These are phyloP conservation scores for Chelmon rostratus DNA, from an alignment of 2,797 vertebrate species.

Conservation along the genomic window DNA sequence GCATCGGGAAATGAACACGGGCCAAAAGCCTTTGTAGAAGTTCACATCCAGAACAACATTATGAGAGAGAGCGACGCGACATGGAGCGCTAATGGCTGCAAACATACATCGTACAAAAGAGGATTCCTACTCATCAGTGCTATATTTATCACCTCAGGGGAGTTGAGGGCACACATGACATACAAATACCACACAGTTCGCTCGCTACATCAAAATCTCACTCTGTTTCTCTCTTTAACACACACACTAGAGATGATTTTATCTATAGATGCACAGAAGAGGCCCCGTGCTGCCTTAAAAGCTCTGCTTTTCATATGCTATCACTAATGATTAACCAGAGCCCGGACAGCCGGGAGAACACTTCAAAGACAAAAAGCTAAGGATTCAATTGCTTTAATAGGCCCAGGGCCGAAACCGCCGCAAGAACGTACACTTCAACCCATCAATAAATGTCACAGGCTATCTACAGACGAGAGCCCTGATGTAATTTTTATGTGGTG, in stretches of 20 bases:
- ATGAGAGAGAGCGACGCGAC: constrained; percentile 28
- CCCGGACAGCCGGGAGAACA: constrained; percentile 27
- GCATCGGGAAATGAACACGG: constrained; percentile 33
- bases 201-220: constrained; percentile 15
- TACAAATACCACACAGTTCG: constrained; percentile 3
- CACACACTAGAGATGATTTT: constrained; percentile 26
- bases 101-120: constrained; percentile 36
- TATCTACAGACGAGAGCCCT: constrained; percentile 66
- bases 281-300: constrained; percentile 41
- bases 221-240: constrained; percentile 11
- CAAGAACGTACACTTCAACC: constrained; percentile 45
- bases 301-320: constrained; percentile 32
- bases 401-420: constrained; percentile 21
- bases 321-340: constrained; percentile 64
- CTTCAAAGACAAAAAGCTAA: constrained; percentile 68
- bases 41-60: constrained; percentile 43
- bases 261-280: constrained; percentile 30
- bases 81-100: constrained; percentile 52
- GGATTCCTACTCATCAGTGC: constrained; percentile 47
- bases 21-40: constrained; percentile 52
- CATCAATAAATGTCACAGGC: constrained; percentile 67
- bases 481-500: constrained; percentile 62
- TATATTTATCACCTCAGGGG: constrained; percentile 36
- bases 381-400: constrained; percentile 68
- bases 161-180: constrained; percentile 12